Percentiles rank a stretch among this genome's conserved stretches.
phyloP scores from a whole-genome alignment of 2,797 vertebrate genomes.

The Buceros bicornis region DNA sequence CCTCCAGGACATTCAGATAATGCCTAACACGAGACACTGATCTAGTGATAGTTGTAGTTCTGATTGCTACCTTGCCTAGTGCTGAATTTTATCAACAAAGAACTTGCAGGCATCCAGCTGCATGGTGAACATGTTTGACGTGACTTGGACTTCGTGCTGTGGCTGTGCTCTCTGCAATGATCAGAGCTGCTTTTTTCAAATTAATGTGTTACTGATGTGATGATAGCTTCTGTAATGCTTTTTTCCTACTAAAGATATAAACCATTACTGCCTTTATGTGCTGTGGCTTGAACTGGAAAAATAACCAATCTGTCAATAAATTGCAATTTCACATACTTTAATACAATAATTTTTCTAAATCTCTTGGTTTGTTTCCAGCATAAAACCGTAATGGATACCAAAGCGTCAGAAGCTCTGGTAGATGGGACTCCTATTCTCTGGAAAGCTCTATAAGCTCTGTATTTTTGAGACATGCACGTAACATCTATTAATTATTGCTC shows the following conservation, averaged over 20 bases:
- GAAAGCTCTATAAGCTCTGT: background rate
- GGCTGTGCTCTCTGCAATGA: background rate
- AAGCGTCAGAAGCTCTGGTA: background rate
- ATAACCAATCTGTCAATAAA: background rate
- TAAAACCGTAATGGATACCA: background rate
- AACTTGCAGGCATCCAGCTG: too few relatives aligned
- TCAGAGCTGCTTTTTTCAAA: background rate
- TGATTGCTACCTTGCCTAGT: too few relatives aligned
- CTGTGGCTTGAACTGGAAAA: background rate
- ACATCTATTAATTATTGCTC: background rate
- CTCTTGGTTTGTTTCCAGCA: background rate
- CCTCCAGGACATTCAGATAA: too few relatives aligned
- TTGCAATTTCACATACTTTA: background rate
- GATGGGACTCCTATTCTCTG: background rate
- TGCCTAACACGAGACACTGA: too few relatives aligned
- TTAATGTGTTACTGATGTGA: background rate
- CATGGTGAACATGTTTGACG: too few relatives aligned
- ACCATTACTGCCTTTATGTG: background rate
- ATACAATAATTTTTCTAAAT: background rate
- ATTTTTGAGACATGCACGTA: background rate
- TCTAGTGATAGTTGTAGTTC: too few relatives aligned
- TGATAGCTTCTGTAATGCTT: background rate
- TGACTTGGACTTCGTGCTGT: too few relatives aligned
- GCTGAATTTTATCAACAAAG: too few relatives aligned
- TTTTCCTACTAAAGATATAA: background rate